Evolutionary conservation across 2,797 vertebrate genomes (phyloP), one percentile per base, ranked within the genome.

Genomic region (Spinus pinus): DNA sequence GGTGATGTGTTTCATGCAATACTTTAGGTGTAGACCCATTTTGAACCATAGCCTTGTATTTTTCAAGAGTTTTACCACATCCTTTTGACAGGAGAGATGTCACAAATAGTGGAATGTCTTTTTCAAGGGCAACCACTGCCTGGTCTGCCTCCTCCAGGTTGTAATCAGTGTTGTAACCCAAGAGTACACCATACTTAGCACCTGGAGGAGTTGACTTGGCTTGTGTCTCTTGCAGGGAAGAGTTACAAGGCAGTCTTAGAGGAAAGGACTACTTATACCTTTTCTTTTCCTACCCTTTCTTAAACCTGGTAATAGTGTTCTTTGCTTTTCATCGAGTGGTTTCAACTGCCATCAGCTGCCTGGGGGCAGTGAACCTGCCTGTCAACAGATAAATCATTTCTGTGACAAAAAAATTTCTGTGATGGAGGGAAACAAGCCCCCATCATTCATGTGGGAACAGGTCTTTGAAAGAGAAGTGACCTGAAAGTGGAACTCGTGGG

Each of bases 331-430:
- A 28, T 53, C 35, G 92, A 91, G 72, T 83, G 62, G 86, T 90
- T 95, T 96, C 87, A 79, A 31, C 66, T 88, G 82, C 78, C 73
- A 86, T 72, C 49, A 66, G 47, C 83, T 94, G 80, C 95, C 85
- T 90, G 94, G 41, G 85, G 94, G 66, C 51, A 57, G 17, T 56
- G 79, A 91, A 91, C 92, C 47, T 78, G 41, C 44, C 77, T 96
- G 93, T 96, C 93, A 86, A 91, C 87, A 94, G 89, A 94, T 94
- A 93, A 96, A 92, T 94, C 89, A 92, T 66, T 86, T 66, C 44
- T 83, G 51, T 86, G 89, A 84, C 70, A 57, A 81, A 74, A 96
- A 79, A 74, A 33, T 0, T 39, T 44, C 64, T 64, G n/a, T 53
- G 80, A 72, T 79, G 53, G 85, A 81, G 62, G 53, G 56, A 91